Base-by-base conservation (phyloP, 2,888 invertebrate genomes). In the Geotrupes spiniger region DNA sequence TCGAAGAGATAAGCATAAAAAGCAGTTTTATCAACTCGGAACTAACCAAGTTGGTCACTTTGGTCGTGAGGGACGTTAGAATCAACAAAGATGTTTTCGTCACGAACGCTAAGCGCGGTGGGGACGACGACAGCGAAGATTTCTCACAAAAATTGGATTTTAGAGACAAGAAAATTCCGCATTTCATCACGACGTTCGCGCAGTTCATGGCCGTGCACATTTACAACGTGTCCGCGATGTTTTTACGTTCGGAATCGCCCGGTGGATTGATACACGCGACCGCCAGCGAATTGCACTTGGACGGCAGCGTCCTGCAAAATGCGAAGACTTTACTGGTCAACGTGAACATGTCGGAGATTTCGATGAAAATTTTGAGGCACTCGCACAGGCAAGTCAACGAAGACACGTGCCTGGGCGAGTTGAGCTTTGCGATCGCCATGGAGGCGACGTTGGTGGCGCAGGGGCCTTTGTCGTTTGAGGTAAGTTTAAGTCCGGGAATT, bases 161-260 rank as follows among this genome's bases (percentile, higher is more conserved):
- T 68, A 77, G 87, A 45, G 79, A 85, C 61, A 84, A 82, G 57
- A 87, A 87, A 69, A 78, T 91, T 52, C 90, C 91, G 2, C 84
- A 85, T 1, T 83, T 85, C 64, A 82, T 91, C 53, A 85, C 87
- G 49, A 88, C 85, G 64, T 87, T 90, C 78, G 89, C 89, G 51
- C 91, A 92, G 87, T 92, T 92, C 69, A 89, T 91, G 84, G 89
- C 90, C 8, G 81, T 92, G 12, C 89, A 90, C 65, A 79, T 92
- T 44, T 85, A 86, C 64, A 86, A 89, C 63, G 76, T 87, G 58
- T 83, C 82, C 4, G 77, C 80, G 25, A 78, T 81, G 66, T 74
- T 83, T 46, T 75, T 88, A 68, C 66, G 83, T 67, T 75, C 80
- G 49, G 76, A 80, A 48, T 82, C 81, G 38, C 83, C 82, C 14